These are phyloP conservation scores for Thalassophryne amazonica DNA, from an alignment of 2,797 vertebrate species.

Conservation along the genomic window DNA sequence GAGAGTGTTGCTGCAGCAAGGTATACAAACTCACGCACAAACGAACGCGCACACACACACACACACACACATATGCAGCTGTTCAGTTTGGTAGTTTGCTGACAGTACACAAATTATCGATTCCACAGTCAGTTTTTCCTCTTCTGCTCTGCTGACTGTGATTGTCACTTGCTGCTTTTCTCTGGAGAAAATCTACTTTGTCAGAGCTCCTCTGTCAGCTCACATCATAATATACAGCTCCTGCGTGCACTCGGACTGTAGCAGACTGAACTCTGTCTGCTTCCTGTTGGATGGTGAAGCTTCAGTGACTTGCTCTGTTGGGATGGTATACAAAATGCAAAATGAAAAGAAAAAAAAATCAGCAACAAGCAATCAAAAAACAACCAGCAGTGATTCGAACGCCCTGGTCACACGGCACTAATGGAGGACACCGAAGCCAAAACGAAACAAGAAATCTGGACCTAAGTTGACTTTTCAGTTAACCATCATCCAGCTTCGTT, in stretches of 20 bases:
- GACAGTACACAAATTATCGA: slow-evolving; percentile 47
- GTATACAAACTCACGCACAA: slow-evolving; percentile 36
- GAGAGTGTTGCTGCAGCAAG: slow-evolving; percentile 87
- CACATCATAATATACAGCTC: not conserved
- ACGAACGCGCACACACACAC: slow-evolving; percentile 13
- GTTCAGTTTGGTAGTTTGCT: slow-evolving; percentile 30
- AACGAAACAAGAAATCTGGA: no score
- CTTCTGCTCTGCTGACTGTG: slow-evolving; percentile 25
- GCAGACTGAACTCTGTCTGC: not conserved
- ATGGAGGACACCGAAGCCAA: no score
- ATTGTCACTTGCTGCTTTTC: slow-evolving; percentile 12
- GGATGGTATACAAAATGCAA: no score
- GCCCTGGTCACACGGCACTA: no score
- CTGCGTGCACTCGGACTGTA: not conserved
- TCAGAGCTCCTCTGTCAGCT: slow-evolving; percentile 32
- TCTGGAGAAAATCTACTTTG: slow-evolving; percentile 4
- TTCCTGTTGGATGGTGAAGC: not conserved
- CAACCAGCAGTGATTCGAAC: no score
- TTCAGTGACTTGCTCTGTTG: not conserved
- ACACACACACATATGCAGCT: slow-evolving; percentile 14
- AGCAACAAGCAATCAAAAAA: no score
- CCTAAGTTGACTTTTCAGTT: no score
- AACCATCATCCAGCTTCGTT: no score
- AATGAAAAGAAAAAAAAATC: no score
- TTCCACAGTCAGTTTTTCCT: slow-evolving; percentile 21